These are phyloP conservation scores for Pachyseris speciosa DNA, from an alignment of 64 coral and sea anemone genomes.

Conservation along the genomic window DNA sequence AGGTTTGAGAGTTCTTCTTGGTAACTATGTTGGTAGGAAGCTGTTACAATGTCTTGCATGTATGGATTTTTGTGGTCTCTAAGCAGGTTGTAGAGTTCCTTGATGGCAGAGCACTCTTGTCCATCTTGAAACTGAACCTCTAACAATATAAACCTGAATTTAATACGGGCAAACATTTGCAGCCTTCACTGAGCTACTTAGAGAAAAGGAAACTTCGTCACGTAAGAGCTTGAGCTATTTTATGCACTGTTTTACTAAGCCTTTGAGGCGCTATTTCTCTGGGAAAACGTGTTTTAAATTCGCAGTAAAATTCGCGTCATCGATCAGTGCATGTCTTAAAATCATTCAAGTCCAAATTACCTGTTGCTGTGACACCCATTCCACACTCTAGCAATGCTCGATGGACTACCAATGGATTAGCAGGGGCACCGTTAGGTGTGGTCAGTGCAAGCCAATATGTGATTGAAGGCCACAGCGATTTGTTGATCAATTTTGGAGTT, in stretches of 20 bases:
- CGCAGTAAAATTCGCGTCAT: too few relatives aligned
- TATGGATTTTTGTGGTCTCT: slow-evolving; percentile 32
- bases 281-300: too few relatives aligned
- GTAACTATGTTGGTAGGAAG: neutral
- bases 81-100: neutral
- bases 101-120: neutral
- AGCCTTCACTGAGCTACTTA: neutral
- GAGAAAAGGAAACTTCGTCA: neutral
- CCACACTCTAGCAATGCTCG: slow-evolving; percentile 23
- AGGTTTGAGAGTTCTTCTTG: neutral
- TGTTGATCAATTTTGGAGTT: neutral
- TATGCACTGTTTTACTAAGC: too few relatives aligned
- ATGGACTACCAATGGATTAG: slow-evolving; percentile 17
- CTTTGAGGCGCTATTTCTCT: too few relatives aligned
- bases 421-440: slow-evolving; percentile 19
- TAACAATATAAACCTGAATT: neutral
- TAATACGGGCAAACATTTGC: neutral
- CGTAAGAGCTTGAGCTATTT: too few relatives aligned
- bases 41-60: neutral
- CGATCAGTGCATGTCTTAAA: too few relatives aligned
- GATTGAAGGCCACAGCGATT: slow-evolving; percentile 27
- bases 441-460: neutral
- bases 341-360: neutral
- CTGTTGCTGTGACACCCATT: neutral
- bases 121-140: neutral